Evolutionary conservation across 2,888 invertebrate genomes (phyloP).

Genomic region (Dysmachus trigonus): DNA sequence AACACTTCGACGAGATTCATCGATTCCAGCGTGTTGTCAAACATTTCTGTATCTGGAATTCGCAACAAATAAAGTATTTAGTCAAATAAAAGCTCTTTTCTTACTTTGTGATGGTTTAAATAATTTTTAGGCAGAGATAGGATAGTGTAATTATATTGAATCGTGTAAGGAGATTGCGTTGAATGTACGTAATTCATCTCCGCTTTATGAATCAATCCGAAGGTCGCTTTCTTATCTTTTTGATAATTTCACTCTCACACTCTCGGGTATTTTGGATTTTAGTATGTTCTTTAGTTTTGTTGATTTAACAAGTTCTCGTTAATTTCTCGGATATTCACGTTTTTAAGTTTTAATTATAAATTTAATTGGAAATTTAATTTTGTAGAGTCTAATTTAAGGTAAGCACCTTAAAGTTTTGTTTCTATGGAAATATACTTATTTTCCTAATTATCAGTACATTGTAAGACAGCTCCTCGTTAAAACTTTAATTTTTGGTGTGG

Average conservation of each 20-base stretch:
- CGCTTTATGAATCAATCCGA: not conserved
- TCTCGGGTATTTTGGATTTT: not conserved
- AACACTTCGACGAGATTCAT: not conserved
- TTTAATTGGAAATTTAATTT: not conserved
- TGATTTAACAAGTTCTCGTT: not conserved
- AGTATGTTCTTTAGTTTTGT: not conserved
- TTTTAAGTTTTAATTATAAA: not conserved
- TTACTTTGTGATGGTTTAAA: not conserved
- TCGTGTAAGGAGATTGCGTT: not conserved
- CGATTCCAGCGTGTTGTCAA: not conserved
- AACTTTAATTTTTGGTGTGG: not conserved
- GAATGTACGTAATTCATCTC: not conserved
- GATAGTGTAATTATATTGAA: not conserved
- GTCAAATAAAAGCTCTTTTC: not conserved
- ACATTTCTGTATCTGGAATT: not conserved
- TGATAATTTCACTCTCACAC: conserved; percentile 12
- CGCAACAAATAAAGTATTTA: not conserved
- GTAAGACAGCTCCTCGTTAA: not conserved
- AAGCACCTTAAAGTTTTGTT: not conserved
- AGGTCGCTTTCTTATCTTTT: conserved; percentile 10
- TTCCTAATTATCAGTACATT: not conserved
- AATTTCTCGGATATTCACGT: not conserved
- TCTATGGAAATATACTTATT: not conserved
- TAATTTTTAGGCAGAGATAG: not conserved
- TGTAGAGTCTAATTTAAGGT: not conserved